Percentiles rank a stretch among this genome's conserved stretches.
Conservation (phyloP, 2,797 vertebrate species). For the Pelobates cultripes region DNA sequence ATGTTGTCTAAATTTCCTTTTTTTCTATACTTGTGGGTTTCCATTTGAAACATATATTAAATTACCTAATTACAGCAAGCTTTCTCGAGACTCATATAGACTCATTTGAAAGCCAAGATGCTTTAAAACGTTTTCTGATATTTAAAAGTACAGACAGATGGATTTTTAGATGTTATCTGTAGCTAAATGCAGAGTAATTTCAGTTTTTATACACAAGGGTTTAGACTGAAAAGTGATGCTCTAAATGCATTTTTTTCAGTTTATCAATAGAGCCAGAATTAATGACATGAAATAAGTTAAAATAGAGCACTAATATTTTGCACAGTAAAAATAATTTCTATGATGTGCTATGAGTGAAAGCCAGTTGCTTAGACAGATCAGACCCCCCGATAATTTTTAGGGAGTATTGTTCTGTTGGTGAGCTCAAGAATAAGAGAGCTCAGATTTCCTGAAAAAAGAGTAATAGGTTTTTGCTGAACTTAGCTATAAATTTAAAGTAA, state of each 20-base stretch:
- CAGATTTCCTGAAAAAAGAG: no score
- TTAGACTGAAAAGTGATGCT: constrained; percentile 12
- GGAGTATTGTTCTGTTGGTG: no score
- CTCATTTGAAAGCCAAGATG: constrained; percentile 34
- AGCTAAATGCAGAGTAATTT: constrained; percentile 19
- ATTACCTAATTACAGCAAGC: constrained; percentile 37
- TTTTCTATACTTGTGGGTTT: constrained; percentile 20
- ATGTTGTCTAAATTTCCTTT: constrained; percentile 28
- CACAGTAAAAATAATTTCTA: no score
- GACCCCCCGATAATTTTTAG: no score
- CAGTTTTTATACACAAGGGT: constrained; percentile 4
- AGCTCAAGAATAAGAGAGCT: no score
- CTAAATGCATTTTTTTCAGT: neutral
- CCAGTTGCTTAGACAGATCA: no score
- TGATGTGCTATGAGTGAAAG: no score
- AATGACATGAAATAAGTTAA: neutral
- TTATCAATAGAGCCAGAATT: constrained; percentile 1
- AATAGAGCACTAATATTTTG: no score
- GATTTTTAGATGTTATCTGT: constrained; percentile 44
- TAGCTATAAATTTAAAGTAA: no score
- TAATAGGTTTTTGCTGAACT: no score
- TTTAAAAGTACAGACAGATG: constrained; percentile 32
- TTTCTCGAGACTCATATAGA: constrained; percentile 30
- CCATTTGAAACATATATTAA: constrained; percentile 45
- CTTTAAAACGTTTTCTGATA: constrained; percentile 49